Evolutionary conservation across 2,113 vertebrate genomes (phyloP), one percentile per base, ranked within the genome.

Genomic region (Peromyscus polionotus): DNA sequence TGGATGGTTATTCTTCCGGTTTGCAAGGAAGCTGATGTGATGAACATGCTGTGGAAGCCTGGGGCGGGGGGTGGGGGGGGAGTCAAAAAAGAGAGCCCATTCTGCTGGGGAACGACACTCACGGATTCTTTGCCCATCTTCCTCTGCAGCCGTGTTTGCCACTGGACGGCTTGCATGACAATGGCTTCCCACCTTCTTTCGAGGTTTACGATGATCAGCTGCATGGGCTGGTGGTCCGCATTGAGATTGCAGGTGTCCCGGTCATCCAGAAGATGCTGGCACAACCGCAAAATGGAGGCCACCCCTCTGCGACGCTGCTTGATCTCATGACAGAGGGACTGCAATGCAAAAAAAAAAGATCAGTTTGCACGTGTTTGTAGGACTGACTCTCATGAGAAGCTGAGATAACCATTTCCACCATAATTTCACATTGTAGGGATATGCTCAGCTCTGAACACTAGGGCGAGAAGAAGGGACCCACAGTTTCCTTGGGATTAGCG

Each of bases 111-210:
- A 31, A 91, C 81, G 28, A 11, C 93, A 99, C 98, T 99, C 97
- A 99, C 99, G 98, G 98, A 99, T 96, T 99, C 98, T 90, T 98
- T 98, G 86, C 99, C 99, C 96, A 99, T 89, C 95, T 98, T 99
- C 94, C 98, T 99, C 98, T 99, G 99, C 76, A 99, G 99, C 81
- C 99, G 97, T 75, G 99, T 99, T 98, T 99, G 99, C 99, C 99
- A 99, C 98, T 99, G 99, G 97, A 99, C 99, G 61, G 99, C 99
- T 98, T 99, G 99, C 99, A 99, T 99, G 98, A 99, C 99, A 93
- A 99, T 99, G 93, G 99, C 99, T 98, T 99, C 99, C 99, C 99
- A 99, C 94, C 99, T 98, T 92, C 99, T 99, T 98, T 99, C 99
- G 42, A 99, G 99, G 98, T 99, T 99, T 93, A 99, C 99, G 0